A percentile compares a stretch with the other conserved stretches of the same genome.
Conservation (phyloP, 2,113 vertebrate species). For the Gobiocypris rarus region DNA sequence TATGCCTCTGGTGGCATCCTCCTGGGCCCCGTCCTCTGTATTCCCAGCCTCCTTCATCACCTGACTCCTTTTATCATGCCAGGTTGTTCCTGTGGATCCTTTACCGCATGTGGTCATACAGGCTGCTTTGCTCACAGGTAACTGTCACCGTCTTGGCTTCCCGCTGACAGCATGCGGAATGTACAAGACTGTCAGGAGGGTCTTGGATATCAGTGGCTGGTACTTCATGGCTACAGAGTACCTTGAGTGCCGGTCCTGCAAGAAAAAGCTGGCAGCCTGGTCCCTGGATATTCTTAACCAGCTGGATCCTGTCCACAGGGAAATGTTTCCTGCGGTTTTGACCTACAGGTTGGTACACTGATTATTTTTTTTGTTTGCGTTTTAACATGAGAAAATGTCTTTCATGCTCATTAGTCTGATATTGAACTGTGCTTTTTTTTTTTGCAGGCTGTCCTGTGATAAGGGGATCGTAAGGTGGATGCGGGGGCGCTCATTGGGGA, state of each 20-base stretch:
- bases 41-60: background rate
- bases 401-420: no score
- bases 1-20: slow-evolving; percentile 19
- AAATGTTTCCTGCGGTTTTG: slow-evolving; percentile 19
- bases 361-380: no score
- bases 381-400: no score
- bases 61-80: no score
- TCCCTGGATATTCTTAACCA: slow-evolving; percentile 3
- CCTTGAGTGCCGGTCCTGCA: slow-evolving; percentile 19
- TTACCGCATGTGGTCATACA: no score
- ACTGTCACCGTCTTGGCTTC: background rate
- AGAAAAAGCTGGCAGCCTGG: slow-evolving; percentile 10
- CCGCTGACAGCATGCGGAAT: background rate
- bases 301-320: slow-evolving; percentile 6
- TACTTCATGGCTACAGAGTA: slow-evolving; percentile 36
- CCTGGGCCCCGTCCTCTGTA: slow-evolving; percentile 2
- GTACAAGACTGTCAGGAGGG: slow-evolving; percentile 33
- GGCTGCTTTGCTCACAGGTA: background rate
- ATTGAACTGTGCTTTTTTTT: no score
- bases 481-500: slow-evolving; percentile 1
- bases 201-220: slow-evolving; percentile 32
- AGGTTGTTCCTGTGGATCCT: no score
- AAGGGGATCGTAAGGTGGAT: background rate
- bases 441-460: slow-evolving; percentile 4
- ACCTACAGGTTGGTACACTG: background rate